Evolutionary conservation across 2,888 invertebrate species (phyloP), one percentile per base, ranked within the genome.

Genomic region (Linnaemya vulpina): DNA sequence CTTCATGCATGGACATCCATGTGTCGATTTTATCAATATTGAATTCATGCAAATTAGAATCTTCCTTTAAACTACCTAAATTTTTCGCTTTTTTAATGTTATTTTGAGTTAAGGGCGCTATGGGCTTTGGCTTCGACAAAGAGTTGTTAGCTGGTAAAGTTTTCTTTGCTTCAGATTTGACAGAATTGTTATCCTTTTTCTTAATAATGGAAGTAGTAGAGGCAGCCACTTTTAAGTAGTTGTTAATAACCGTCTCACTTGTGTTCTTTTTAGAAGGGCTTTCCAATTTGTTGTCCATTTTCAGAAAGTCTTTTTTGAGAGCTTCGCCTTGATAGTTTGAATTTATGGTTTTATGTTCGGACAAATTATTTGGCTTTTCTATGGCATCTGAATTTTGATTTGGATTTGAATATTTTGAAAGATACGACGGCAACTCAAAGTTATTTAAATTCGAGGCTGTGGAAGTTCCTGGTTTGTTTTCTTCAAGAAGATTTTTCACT

Each of bases 11-110:
- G 10, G 93, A 92, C 92, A 93, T 93, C 93, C 93, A 93, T 77
- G 91, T 92, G 73, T 92, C 93, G 40, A 93, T 90, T 87, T 92
- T 92, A 81, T 93, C 93, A 81, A 93, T 87, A 87, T 93, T 91
- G 78, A 92, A 92, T 77, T 92, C 92, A 67, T 89, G 90, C 7
- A 92, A 83, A 83, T 91, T 92, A 0, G 91, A 89, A 73, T 92
- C 92, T 81, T 92, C 91, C 1, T 92, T 87, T 38, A 90, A 82
- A 49, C 87, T 89, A 11, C 90, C 88, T 73, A 89, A 89, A 74
- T 90, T 90, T 53, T 89, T 88, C 15, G 91, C 88, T 71, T 90
- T 90, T 84, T 82, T 82, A 4, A 82, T 82, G 15, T 82, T 85
- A 49, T 85, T 85, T 70, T 82, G 82, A 0, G 85, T 85, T 55